Conservation (phyloP, 2,113 vertebrate genomes). For the Chamaea fasciata region DNA sequence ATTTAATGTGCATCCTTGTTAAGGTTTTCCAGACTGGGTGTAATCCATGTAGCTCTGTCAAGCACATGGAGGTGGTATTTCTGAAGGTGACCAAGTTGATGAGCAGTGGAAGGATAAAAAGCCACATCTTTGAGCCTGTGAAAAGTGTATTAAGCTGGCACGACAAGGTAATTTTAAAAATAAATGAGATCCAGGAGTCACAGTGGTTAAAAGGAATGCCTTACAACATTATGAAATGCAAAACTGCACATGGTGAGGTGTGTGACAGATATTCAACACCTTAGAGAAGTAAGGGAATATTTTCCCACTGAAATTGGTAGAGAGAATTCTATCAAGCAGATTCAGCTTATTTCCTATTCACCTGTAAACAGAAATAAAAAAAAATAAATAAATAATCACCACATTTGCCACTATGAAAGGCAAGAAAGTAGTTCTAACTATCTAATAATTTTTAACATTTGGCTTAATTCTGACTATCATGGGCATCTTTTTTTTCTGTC, state of each 20-base stretch:
- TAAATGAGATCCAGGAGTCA: neutral
- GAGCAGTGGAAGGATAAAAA: neutral
- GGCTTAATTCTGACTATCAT: neutral
- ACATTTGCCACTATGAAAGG: neutral
- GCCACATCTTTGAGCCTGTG: neutral
- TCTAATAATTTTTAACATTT: neutral
- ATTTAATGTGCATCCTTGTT: neutral
- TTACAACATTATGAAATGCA: neutral
- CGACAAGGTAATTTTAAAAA: neutral
- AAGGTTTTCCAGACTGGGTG: neutral
- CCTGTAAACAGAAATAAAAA: neutral
- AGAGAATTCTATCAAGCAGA: neutral
- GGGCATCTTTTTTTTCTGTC: neutral
- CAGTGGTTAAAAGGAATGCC: neutral
- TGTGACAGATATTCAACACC: neutral
- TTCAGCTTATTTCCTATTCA: neutral
- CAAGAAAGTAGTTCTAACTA: neutral
- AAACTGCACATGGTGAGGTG: neutral
- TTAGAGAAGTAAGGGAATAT: neutral
- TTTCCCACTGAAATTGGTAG: neutral
- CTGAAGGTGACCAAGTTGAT: neutral
- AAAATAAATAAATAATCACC: neutral
- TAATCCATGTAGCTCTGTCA: neutral
- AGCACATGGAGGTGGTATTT: neutral
- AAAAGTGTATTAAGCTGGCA: neutral